These are phyloP conservation scores for Nineta flava DNA, from an alignment of 2,888 invertebrate genomes.

Conservation along the genomic window DNA sequence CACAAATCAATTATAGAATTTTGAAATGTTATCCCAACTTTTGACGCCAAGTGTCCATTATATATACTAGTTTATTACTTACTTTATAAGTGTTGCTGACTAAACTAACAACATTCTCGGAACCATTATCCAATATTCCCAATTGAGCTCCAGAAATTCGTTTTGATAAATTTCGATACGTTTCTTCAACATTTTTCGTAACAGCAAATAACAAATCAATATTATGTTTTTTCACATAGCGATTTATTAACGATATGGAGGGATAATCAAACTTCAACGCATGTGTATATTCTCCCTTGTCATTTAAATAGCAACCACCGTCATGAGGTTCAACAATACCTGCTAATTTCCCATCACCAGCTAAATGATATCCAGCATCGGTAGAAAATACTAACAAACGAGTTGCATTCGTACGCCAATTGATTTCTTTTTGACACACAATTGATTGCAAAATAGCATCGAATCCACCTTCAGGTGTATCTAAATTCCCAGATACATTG, in stretches of 20 bases:
- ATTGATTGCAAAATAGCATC: slow-evolving; percentile 81
- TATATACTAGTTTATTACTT: slow-evolving; percentile 16
- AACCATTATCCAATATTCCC: slow-evolving; percentile 42
- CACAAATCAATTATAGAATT: too few species aligned
- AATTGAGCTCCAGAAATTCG: slow-evolving; percentile 51
- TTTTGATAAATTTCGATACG: slow-evolving; percentile 37
- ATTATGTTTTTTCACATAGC: slow-evolving; percentile 45
- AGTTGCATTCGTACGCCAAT: slow-evolving; percentile 62
- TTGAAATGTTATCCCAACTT: too few species aligned
- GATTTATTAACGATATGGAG: slow-evolving; percentile 50
- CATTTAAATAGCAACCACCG: slow-evolving; percentile 46
- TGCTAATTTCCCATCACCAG: slow-evolving; percentile 60
- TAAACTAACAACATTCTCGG: slow-evolving; percentile 49
- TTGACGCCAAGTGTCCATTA: too few species aligned
- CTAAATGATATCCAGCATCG: slow-evolving; percentile 52
- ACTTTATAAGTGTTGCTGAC: slow-evolving; percentile 54
- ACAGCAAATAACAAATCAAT: slow-evolving; percentile 69
- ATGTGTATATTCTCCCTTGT: slow-evolving; percentile 37
- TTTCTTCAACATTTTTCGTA: slow-evolving; percentile 23
- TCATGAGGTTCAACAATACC: slow-evolving; percentile 57
- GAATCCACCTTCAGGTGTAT: slow-evolving; percentile 55
- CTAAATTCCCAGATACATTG: slow-evolving; percentile 33
- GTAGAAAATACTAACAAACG: slow-evolving; percentile 65
- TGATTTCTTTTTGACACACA: slow-evolving; percentile 49
- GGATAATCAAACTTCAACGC: slow-evolving; percentile 57